A percentile compares a stretch with the other conserved stretches of the same genome.
phyloP scores from a whole-genome alignment of 1,140 invertebrate genomes.

The Phymorhynchus buccinoides region DNA sequence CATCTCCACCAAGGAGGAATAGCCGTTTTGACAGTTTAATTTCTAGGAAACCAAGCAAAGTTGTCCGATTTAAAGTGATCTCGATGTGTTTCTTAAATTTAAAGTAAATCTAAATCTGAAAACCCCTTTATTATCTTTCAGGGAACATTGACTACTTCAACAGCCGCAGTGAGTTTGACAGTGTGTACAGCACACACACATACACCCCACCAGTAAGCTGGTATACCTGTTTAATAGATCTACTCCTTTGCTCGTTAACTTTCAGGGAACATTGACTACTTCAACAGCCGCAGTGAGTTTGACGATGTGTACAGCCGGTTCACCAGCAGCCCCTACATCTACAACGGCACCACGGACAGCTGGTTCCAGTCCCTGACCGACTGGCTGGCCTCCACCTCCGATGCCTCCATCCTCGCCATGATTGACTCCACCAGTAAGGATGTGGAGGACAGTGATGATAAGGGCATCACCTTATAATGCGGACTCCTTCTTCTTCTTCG shows the following conservation, averaged over 20 bases:
- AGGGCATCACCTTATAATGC: too few relatives aligned
- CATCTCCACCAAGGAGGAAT: too few relatives aligned
- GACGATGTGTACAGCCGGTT: slow-evolving; percentile 45
- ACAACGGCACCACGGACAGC: slow-evolving; percentile 58
- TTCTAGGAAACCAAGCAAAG: too few relatives aligned
- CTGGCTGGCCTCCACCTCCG: slow-evolving; percentile 41
- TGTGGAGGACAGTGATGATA: neutral
- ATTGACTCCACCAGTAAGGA: slow-evolving; percentile 34
- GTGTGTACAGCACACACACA: slow-evolving; percentile 43
- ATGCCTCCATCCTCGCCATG: slow-evolving; percentile 30
- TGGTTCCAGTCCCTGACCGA: slow-evolving; percentile 65
- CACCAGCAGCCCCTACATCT: slow-evolving; percentile 42
- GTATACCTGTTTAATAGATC: too few relatives aligned
- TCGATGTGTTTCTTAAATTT: too few relatives aligned
- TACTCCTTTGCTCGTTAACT: too few relatives aligned
- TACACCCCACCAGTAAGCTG: too few relatives aligned
- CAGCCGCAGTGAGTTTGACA: slow-evolving; percentile 42
- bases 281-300: slow-evolving; percentile 35
- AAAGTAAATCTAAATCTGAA: too few relatives aligned
- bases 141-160: slow-evolving; percentile 53
- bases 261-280: slow-evolving; percentile 57
- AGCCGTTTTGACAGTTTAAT: too few relatives aligned
- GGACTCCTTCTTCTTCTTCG: too few relatives aligned
- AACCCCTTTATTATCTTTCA: too few relatives aligned
- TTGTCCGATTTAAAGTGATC: too few relatives aligned